Conservation (phyloP, 2,888 invertebrate species). For the Dryomyza anilis region DNA sequence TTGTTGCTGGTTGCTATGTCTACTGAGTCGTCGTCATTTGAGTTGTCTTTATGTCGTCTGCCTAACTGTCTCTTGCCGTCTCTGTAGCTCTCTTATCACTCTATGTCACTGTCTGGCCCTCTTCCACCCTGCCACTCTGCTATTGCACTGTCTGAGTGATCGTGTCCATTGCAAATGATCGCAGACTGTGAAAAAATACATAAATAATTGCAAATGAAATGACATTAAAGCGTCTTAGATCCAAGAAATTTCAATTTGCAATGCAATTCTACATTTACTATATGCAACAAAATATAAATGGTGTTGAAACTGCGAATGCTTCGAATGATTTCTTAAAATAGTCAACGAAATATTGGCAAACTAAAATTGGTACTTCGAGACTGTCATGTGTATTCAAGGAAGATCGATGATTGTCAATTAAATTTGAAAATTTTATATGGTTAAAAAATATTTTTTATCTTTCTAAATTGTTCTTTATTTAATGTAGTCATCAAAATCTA, state of each 20-base stretch:
- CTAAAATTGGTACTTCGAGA: no score
- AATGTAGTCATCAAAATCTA: no score
- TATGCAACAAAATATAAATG: not conserved
- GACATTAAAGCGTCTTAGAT: not conserved
- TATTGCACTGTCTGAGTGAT: conserved; percentile 1
- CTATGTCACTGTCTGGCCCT: not conserved
- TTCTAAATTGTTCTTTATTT: no score
- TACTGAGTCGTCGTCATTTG: no score
- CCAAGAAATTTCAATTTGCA: not conserved
- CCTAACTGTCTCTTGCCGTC: not conserved
- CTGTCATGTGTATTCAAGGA: no score
- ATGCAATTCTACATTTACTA: no score
- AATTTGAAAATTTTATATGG: no score
- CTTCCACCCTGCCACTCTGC: not conserved
- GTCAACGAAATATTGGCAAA: no score
- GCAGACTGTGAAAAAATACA: not conserved
- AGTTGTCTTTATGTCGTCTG: not conserved
- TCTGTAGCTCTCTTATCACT: not conserved
- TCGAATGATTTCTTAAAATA: conserved; percentile 9
- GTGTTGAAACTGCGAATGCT: not conserved
- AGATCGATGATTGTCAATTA: no score
- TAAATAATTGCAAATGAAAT: not conserved
- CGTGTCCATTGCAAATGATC: conserved; percentile 9
- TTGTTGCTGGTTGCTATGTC: no score
- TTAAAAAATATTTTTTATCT: no score